These are phyloP conservation scores for Agrotis clavis DNA, from an alignment of 2,888 invertebrate genomes.

Conservation along the genomic window DNA sequence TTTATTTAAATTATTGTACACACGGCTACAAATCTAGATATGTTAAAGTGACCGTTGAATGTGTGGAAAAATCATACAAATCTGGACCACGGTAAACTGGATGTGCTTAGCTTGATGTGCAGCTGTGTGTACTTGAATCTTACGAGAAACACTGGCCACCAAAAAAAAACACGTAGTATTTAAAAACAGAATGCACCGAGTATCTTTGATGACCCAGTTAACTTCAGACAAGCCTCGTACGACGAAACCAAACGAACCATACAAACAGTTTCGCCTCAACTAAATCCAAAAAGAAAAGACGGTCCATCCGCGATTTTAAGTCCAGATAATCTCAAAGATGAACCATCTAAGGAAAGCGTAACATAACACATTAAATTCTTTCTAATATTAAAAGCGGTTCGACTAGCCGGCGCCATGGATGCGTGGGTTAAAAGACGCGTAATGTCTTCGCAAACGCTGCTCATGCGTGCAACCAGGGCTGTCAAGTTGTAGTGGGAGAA, in stretches of 20 bases:
- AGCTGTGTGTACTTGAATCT: no score
- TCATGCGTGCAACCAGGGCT: constrained; percentile 62
- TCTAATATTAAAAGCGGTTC: constrained; percentile 66
- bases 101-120: no score
- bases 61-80: no score
- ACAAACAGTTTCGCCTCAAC: constrained; percentile 11
- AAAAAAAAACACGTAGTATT: not conserved
- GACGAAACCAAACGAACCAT: constrained; percentile 18
- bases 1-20: no score
- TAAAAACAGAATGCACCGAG: constrained; percentile 24
- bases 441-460: constrained; percentile 62
- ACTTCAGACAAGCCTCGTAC: not conserved
- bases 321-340: constrained; percentile 36
- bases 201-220: not conserved
- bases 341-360: constrained; percentile 40
- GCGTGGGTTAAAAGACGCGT: constrained; percentile 73
- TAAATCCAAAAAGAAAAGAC: constrained; percentile 20
- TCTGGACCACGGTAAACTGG: no score
- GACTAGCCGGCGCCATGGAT: constrained; percentile 72
- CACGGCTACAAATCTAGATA: no score
- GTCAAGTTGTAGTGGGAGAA: constrained; percentile 13
- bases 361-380: constrained; percentile 61
- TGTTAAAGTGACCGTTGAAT: no score
- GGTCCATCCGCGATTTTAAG: constrained; percentile 31
- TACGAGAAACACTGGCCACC: not conserved